These are phyloP conservation scores for Esox lucius DNA, from an alignment of 2,797 vertebrate species.

Conservation along the genomic window DNA sequence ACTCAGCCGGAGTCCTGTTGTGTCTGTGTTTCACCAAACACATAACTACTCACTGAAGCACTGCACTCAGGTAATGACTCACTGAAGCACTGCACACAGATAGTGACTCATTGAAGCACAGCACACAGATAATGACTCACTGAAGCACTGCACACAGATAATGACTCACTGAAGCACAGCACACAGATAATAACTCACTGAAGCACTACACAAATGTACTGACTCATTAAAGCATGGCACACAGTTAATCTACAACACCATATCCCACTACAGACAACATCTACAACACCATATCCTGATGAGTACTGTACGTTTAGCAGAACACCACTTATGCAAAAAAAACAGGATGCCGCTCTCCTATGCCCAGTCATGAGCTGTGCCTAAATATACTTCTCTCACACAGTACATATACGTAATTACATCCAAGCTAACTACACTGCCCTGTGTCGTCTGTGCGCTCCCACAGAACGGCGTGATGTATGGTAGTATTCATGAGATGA, in stretches of 20 bases:
- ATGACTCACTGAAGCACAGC: background rate
- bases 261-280: slow-evolving; percentile 20
- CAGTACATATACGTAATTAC: slow-evolving; percentile 35
- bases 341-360: slow-evolving; percentile 59
- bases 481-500: background rate
- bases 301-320: slow-evolving; percentile 40
- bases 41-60: background rate
- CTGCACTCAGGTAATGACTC: too few relatives aligned
- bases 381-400: slow-evolving; percentile 64
- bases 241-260: too few relatives aligned
- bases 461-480: slow-evolving; percentile 28
- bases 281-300: slow-evolving; percentile 42
- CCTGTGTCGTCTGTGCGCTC: slow-evolving; percentile 14
- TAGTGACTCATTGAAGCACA: background rate
- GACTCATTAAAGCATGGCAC: too few relatives aligned
- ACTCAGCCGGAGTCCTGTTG: background rate
- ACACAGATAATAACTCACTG: too few relatives aligned
- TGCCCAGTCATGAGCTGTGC: slow-evolving; percentile 53
- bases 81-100: background rate
- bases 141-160: background rate
- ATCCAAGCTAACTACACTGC: slow-evolving; percentile 31
- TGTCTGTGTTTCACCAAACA: background rate
- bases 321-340: slow-evolving; percentile 39
- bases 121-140: background rate
- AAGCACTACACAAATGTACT: too few relatives aligned